These are phyloP conservation scores for Aphis craccivora DNA, from an alignment of 1,140 invertebrate species.

Conservation along the genomic window DNA sequence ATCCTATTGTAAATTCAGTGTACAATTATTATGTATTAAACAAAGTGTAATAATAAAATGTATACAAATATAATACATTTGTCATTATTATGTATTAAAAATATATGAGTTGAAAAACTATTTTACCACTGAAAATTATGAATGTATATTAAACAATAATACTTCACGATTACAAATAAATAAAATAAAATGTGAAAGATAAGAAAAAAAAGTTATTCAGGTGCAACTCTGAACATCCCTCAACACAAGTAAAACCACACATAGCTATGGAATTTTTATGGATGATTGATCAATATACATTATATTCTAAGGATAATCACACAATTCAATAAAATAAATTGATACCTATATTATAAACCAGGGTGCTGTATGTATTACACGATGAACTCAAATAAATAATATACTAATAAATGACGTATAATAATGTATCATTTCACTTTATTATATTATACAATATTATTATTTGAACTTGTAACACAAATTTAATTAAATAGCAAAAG, in stretches of 20 bases:
- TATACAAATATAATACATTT: not conserved
- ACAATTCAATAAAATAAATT: not conserved
- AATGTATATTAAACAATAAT: not conserved
- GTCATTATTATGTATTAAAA: not conserved
- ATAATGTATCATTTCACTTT: not conserved
- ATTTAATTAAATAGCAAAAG: too few species aligned
- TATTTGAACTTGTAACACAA: too few species aligned
- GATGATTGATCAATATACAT: not conserved
- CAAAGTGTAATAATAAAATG: not conserved
- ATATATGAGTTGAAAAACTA: not conserved
- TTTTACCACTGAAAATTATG: not conserved
- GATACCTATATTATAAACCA: not conserved
- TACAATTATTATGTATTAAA: not conserved
- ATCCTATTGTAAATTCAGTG: not conserved
- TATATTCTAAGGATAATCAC: too few species aligned
- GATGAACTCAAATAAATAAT: not conserved
- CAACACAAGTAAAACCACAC: not conserved
- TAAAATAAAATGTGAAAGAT: not conserved
- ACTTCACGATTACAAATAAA: not conserved
- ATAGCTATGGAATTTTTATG: not conserved
- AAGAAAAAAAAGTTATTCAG: not conserved
- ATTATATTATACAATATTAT: too few species aligned
- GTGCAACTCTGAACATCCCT: not conserved
- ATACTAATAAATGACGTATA: not conserved
- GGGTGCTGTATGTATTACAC: not conserved